These are phyloP conservation scores for Drosophila serrata DNA, from an alignment of 1,140 invertebrate genomes.

Conservation along the genomic window DNA sequence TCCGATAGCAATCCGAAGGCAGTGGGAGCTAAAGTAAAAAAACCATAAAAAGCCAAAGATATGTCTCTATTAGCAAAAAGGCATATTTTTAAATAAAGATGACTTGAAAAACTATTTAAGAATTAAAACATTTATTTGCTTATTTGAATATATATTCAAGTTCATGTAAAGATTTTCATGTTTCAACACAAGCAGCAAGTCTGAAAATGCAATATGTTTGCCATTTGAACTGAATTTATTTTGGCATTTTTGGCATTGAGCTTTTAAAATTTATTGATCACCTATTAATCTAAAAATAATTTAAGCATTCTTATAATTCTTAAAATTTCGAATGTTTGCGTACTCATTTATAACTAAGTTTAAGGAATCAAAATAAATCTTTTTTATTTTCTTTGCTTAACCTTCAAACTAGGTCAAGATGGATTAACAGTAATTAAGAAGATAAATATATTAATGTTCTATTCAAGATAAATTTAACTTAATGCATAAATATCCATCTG, in stretches of 20 bases:
- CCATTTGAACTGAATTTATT: background rate
- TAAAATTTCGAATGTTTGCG: too few relatives aligned
- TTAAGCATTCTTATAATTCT: too few relatives aligned
- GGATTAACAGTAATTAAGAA: background rate
- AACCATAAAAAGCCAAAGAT: constrained; percentile 19
- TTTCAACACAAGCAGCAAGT: background rate
- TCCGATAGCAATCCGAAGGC: constrained; percentile 2
- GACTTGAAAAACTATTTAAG: background rate
- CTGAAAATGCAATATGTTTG: background rate
- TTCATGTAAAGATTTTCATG: background rate
- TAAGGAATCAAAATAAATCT: background rate
- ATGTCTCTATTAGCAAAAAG: background rate
- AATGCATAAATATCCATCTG: too few relatives aligned
- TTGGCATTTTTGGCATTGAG: constrained; percentile 8
- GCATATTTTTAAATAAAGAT: constrained; percentile 3
- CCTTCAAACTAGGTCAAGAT: background rate
- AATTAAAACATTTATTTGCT: background rate
- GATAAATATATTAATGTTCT: background rate
- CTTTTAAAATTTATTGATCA: constrained; percentile 23
- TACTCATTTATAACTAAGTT: too few relatives aligned
- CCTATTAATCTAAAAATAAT: constrained; percentile 30
- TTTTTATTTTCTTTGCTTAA: background rate
- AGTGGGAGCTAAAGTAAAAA: background rate
- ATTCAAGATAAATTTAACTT: background rate
- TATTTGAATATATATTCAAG: background rate